Percentiles rank a stretch among this genome's conserved stretches.
These are phyloP conservation scores for Limnephilus auricula DNA, from an alignment of 2,888 invertebrate species.

Conservation along the genomic window DNA sequence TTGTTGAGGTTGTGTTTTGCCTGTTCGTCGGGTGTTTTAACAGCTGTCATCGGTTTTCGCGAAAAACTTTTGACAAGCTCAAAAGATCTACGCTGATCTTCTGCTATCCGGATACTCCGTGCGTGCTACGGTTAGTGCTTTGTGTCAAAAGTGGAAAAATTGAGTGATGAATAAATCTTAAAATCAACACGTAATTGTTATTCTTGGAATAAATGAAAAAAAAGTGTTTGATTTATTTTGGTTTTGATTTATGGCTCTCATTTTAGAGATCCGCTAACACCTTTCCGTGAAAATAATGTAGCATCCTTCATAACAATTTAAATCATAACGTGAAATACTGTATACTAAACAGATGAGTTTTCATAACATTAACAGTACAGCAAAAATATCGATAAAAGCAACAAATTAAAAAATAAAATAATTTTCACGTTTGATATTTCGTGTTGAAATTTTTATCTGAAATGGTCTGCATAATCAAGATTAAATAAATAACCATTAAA, in stretches of 20 bases:
- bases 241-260: not conserved
- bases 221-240: not conserved
- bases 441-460: not conserved
- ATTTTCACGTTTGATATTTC: not conserved
- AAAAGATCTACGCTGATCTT: not conserved
- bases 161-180: not conserved
- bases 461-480: not conserved
- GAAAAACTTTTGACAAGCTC: not conserved
- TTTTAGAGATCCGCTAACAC: not conserved
- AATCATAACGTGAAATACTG: not conserved
- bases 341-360: not conserved
- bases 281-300: not conserved
- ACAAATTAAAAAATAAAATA: not conserved
- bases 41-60: constrained; percentile 18
- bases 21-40: constrained; percentile 6
- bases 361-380: not conserved
- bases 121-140: not conserved
- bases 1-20: constrained; percentile 30
- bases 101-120: not conserved
- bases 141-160: constrained; percentile 13
- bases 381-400: not conserved
- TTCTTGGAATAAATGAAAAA: not conserved
- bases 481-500: not conserved
- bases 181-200: not conserved
- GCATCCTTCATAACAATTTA: not conserved